Conservation (phyloP, 2,888 invertebrate species). For the Sesamia inferens region DNA sequence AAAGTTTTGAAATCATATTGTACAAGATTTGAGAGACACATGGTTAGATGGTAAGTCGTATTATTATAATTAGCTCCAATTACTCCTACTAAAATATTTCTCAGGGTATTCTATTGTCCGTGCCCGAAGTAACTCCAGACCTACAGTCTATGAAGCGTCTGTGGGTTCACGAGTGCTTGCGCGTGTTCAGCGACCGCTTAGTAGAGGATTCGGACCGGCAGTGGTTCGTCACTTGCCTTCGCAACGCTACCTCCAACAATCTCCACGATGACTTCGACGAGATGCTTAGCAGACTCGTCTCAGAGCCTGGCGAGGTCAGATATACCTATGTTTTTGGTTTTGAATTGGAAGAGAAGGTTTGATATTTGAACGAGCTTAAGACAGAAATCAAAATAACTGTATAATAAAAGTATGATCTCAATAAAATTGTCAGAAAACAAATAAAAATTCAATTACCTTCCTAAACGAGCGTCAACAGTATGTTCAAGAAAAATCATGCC, state of each 20-base stretch:
- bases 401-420: not conserved
- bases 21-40: not conserved
- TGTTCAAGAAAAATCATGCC: no score
- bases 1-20: not conserved
- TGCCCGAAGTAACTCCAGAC: constrained; percentile 97
- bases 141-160: constrained; percentile 96
- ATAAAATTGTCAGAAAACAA: not conserved
- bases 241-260: constrained; percentile 89
- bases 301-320: constrained; percentile 68
- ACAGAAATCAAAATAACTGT: not conserved
- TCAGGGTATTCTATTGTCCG: constrained; percentile 96
- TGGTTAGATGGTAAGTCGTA: not conserved
- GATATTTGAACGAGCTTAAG: no score
- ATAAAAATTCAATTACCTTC: no score
- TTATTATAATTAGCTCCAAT: not conserved
- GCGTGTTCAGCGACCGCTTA: constrained; percentile 98
- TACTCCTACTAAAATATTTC: not conserved
- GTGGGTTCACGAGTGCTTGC: constrained; percentile 98
- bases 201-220: constrained; percentile 95
- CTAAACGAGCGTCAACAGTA: no score
- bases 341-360: constrained; percentile 6
- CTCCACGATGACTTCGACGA: constrained; percentile 92
- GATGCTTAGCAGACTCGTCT: constrained; percentile 92
- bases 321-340: not conserved
- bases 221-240: constrained; percentile 94